Percentiles rank a stretch among this genome's conserved stretches.
phyloP scores from a whole-genome alignment of 2,888 invertebrate genomes.

The Callimorpha dominula region DNA sequence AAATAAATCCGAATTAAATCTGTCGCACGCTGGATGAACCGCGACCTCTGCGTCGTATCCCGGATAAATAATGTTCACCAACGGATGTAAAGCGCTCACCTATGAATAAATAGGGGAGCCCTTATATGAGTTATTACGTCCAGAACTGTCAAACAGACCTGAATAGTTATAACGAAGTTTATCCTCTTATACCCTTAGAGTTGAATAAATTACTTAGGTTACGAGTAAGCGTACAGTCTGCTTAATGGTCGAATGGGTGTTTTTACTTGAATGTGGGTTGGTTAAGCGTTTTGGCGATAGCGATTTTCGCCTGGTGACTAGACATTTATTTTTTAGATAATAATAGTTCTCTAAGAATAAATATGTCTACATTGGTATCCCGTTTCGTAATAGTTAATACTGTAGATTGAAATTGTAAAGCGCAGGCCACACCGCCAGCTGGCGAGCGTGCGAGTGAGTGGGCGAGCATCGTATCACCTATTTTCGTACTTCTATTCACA shows the following conservation, averaged over 20 bases:
- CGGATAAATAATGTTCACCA: constrained; percentile 51
- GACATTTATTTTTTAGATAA: too few species aligned
- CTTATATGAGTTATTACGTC: constrained; percentile 42
- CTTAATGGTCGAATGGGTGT: background rate
- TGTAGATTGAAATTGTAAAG: too few species aligned
- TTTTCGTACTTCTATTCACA: too few species aligned
- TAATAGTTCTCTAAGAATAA: too few species aligned
- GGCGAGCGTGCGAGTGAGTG: too few species aligned
- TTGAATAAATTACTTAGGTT: constrained; percentile 11
- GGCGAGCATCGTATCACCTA: too few species aligned
- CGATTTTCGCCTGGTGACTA: too few species aligned
- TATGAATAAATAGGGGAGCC: constrained; percentile 49
- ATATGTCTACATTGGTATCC: too few species aligned
- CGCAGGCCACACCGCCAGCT: too few species aligned
- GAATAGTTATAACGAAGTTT: constrained; percentile 28
- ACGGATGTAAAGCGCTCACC: constrained; percentile 36
- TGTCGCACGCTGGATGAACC: constrained; percentile 46
- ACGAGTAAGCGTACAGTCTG: background rate
- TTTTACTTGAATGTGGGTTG: background rate
- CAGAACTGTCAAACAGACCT: constrained; percentile 33
- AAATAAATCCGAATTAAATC: constrained; percentile 32
- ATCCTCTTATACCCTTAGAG: background rate
- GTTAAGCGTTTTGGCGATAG: background rate
- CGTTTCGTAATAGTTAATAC: too few species aligned
- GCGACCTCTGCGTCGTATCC: constrained; percentile 45